A percentile compares a stretch with the other conserved stretches of the same genome.
phyloP scores from a whole-genome alignment of 1,140 invertebrate species.

The Drosophila mauritiana region DNA sequence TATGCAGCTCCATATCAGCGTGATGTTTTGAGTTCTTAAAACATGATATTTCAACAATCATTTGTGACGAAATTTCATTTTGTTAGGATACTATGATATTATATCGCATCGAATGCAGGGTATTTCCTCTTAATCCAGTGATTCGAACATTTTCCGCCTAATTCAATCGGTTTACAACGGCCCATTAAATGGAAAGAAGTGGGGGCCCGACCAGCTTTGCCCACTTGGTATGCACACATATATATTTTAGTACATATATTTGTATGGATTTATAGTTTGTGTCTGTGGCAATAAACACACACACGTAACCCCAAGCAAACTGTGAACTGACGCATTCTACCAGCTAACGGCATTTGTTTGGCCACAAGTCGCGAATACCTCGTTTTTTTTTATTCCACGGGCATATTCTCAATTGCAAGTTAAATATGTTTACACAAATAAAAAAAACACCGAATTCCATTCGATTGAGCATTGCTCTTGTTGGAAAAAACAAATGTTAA shows the following conservation, averaged over 20 bases:
- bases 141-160: neutral
- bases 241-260: neutral
- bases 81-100: too few species aligned
- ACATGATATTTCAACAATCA: neutral
- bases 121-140: neutral
- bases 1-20: slow-evolving; percentile 1
- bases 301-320: slow-evolving; percentile 9
- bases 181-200: slow-evolving; percentile 2
- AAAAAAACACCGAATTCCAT: neutral
- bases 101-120: neutral
- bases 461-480: neutral
- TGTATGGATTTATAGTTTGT: neutral
- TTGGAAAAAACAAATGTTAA: neutral
- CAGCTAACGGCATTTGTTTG: slow-evolving; percentile 43
- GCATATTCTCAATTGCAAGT: neutral
- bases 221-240: slow-evolving; percentile 24
- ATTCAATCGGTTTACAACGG: neutral
- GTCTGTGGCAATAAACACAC: slow-evolving; percentile 27
- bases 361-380: slow-evolving; percentile 22
- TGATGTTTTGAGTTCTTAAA: neutral
- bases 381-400: neutral
- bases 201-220: slow-evolving; percentile 20
- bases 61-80: too few species aligned
- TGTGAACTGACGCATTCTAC: slow-evolving; percentile 43
- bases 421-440: neutral